phyloP scores from a whole-genome alignment of 2,113 vertebrate species.

The Tringa solitaria region DNA sequence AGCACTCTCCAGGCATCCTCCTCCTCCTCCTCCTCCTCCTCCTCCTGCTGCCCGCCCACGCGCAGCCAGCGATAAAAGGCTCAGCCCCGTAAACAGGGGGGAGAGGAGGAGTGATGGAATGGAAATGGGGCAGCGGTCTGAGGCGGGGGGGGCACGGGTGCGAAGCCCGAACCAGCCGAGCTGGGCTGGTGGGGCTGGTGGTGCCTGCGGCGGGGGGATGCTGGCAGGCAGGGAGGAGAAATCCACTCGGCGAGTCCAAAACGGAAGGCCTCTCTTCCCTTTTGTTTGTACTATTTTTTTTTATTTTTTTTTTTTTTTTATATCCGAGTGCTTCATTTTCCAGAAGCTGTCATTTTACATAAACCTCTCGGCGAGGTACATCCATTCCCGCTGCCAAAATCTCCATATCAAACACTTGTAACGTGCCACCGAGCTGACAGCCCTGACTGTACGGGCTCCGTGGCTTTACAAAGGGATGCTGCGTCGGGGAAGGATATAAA shows the following conservation, averaged over 20 bases:
- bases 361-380: slow-evolving; percentile 71
- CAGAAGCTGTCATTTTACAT: slow-evolving; percentile 77
- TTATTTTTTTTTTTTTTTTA: neutral
- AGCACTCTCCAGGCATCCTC: slow-evolving; percentile 13
- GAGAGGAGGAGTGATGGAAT: neutral
- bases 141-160: neutral
- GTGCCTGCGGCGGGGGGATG: neutral
- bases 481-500: slow-evolving; percentile 45
- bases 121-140: neutral
- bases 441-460: slow-evolving; percentile 18
- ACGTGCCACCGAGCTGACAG: slow-evolving; percentile 65
- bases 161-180: neutral
- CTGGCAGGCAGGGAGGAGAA: neutral
- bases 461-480: slow-evolving; percentile 38
- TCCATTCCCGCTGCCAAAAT: slow-evolving; percentile 70
- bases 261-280: neutral
- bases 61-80: neutral
- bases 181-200: slow-evolving; percentile 44
- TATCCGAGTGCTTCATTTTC: slow-evolving; percentile 68
- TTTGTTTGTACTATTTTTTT: slow-evolving; percentile 11
- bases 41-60: neutral
- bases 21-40: neutral
- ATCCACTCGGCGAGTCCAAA: neutral
- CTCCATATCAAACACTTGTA: slow-evolving; percentile 74
- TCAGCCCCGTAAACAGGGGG: neutral